Evolutionary conservation across 1,140 invertebrate genomes (phyloP).

Genomic region (Amphibalanus amphitrite): DNA sequence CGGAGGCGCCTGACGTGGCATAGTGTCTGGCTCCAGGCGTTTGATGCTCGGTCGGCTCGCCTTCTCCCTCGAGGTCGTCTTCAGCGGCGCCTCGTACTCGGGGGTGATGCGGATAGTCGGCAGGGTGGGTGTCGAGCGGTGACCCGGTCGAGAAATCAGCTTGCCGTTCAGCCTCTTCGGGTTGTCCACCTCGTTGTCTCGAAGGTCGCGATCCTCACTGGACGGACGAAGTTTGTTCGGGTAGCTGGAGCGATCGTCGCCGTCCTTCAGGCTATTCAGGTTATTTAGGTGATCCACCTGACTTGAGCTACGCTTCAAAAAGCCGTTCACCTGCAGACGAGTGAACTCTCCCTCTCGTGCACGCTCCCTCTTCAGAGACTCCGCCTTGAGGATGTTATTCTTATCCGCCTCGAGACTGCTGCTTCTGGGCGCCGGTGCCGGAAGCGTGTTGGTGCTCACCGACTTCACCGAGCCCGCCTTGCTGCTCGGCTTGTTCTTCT

Average conservation of each 20-base stretch:
- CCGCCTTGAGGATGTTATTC: neutral
- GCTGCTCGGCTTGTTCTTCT: too few relatives aligned
- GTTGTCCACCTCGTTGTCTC: neutral
- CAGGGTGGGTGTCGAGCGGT: too few relatives aligned
- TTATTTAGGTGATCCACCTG: neutral
- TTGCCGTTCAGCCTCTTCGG: too few relatives aligned
- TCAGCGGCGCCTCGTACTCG: too few relatives aligned
- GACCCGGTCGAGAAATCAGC: too few relatives aligned
- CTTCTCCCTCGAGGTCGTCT: too few relatives aligned
- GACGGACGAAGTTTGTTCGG: neutral
- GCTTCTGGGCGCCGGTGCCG: too few relatives aligned
- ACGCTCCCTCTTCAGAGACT: neutral
- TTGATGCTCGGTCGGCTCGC: too few relatives aligned
- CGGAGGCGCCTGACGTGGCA: neutral
- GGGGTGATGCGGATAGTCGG: too few relatives aligned
- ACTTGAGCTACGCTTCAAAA: neutral
- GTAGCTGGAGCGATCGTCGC: neutral
- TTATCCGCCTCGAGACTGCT: neutral
- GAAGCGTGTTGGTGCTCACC: neutral
- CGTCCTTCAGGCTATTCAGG: neutral
- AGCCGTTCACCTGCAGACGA: neutral
- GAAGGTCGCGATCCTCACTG: neutral
- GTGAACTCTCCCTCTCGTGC: neutral
- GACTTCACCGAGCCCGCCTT: neutral
- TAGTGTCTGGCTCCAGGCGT: neutral